phyloP scores from a whole-genome alignment of 2,113 vertebrate species.

The Ochotona curzoniae region DNA sequence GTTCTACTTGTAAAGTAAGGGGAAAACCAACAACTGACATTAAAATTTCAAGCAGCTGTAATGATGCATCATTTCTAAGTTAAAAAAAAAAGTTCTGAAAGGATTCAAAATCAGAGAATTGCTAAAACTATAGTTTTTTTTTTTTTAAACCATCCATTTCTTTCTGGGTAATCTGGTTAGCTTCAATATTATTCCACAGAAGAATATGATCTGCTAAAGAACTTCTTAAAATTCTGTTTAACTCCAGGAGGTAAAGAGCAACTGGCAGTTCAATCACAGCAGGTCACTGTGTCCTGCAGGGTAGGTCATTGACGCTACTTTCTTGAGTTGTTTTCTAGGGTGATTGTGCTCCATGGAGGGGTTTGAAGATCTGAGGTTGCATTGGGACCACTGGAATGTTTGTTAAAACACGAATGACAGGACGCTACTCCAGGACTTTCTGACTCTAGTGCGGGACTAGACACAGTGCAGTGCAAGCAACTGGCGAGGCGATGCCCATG shows the following conservation, averaged over 20 bases:
- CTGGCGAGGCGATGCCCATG: not conserved
- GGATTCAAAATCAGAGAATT: constrained; percentile 66
- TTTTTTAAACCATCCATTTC: not conserved
- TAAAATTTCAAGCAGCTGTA: constrained; percentile 82
- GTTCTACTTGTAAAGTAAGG: constrained; percentile 81
- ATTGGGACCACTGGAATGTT: not conserved
- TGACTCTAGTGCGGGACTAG: not conserved
- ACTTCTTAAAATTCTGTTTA: not conserved
- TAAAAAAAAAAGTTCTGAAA: constrained; percentile 65
- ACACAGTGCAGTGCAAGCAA: not conserved
- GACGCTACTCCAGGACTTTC: not conserved
- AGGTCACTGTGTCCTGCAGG: not conserved
- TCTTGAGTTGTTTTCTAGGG: not conserved
- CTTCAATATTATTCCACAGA: not conserved
- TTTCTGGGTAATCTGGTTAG: constrained; percentile 39
- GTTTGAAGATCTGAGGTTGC: not conserved
- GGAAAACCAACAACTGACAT: constrained; percentile 72
- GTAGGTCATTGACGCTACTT: not conserved
- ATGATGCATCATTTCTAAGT: constrained; percentile 78
- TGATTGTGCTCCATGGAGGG: fast-evolving
- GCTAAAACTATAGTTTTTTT: not conserved
- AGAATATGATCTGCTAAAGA: not conserved
- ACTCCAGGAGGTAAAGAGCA: not conserved
- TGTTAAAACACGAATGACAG: not conserved
- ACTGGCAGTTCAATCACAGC: not conserved